Percentiles rank a stretch among this genome's conserved stretches.
These are phyloP conservation scores for Erythrocercus mccallii DNA, from an alignment of 2,113 vertebrate genomes.

Conservation along the genomic window DNA sequence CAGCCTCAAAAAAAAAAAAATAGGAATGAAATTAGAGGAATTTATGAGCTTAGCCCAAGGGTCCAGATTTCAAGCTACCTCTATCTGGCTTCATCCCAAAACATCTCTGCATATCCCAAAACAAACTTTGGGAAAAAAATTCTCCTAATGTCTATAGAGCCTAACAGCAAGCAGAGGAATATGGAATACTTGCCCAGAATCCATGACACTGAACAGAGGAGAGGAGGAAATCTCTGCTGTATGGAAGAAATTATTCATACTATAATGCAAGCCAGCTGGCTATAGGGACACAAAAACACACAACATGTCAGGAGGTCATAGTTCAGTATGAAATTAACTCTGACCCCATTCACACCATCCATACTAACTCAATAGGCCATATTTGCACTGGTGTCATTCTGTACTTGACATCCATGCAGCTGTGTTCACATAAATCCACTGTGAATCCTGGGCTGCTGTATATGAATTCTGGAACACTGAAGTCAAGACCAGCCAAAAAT, in stretches of 20 bases:
- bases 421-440: not conserved
- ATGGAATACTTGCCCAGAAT: not conserved
- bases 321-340: not conserved
- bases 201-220: not conserved
- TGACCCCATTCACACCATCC: not conserved
- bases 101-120: not conserved
- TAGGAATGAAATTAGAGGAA: not conserved
- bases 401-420: not conserved
- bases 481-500: not conserved
- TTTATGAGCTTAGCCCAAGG: not conserved
- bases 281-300: not conserved
- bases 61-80: not conserved
- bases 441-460: not conserved
- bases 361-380: accelerated
- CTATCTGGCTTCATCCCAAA: not conserved
- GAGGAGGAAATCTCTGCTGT: not conserved
- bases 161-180: not conserved
- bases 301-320: not conserved
- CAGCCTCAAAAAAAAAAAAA: not conserved
- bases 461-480: not conserved
- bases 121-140: not conserved
- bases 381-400: not conserved
- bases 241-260: not conserved
- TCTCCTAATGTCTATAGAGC: not conserved
- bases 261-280: not conserved